phyloP scores from a whole-genome alignment of 2,888 invertebrate species.

The Hedya salicella region DNA sequence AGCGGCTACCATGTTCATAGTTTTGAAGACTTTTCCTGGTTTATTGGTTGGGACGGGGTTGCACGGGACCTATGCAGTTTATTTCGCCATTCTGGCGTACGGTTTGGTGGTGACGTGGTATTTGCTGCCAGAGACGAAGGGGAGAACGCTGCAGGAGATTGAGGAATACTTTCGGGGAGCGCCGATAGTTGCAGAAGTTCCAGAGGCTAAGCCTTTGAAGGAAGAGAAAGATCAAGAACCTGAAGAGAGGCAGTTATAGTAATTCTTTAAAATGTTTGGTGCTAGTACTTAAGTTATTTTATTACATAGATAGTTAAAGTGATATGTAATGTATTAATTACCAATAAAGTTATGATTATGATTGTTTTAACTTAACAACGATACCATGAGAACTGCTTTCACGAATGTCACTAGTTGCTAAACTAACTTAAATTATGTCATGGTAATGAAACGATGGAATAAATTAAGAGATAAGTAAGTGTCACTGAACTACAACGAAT shows the following conservation, averaged over 20 bases:
- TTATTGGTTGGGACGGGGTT: slow-evolving; percentile 70
- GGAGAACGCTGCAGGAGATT: slow-evolving; percentile 82
- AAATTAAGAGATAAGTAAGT: too few species aligned
- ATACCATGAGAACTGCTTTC: too few species aligned
- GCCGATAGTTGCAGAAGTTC: background rate
- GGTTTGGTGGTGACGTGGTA: slow-evolving; percentile 77
- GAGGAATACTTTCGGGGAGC: slow-evolving; percentile 65
- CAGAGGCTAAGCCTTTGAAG: background rate
- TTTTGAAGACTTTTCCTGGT: slow-evolving; percentile 81
- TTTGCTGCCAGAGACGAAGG: slow-evolving; percentile 83
- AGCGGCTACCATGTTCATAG: slow-evolving; percentile 79
- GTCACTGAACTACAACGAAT: too few species aligned
- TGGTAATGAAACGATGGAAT: too few species aligned
- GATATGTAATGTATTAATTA: too few species aligned
- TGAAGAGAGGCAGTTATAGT: slow-evolving; percentile 2
- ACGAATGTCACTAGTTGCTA: too few species aligned
- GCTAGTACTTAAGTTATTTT: too few species aligned
- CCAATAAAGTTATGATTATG: too few species aligned
- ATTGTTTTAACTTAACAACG: too few species aligned
- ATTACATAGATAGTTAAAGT: too few species aligned
- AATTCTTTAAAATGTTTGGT: background rate
- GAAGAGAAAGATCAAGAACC: background rate
- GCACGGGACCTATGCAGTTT: slow-evolving; percentile 77
- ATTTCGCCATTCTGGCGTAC: slow-evolving; percentile 71
- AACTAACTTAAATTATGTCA: too few species aligned